Base-by-base conservation (phyloP, 2,113 vertebrate species). In the Rana temporaria region DNA sequence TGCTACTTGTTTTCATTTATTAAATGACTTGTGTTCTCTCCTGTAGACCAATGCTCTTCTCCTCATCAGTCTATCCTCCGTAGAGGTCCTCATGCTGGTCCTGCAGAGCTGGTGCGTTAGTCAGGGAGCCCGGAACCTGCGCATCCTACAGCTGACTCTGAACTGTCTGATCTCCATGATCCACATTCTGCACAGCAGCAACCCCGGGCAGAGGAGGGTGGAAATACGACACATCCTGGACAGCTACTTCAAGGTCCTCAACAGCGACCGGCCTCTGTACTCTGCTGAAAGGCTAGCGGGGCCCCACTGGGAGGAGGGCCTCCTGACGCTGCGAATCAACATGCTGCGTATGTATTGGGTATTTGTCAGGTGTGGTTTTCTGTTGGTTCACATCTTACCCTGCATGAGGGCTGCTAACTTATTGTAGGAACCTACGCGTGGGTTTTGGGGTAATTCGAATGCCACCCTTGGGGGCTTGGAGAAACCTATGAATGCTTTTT, bases 191-290 rank as follows among this genome's bases (percentile, higher is more conserved):
- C 97, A 99, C 52, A 77, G 91, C 84, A 94, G 96, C 91, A 96
- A 92, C 42, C 90, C 95, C 0, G 88, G 88, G 0, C 90, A 94
- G 48, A 90, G 97, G 6, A 93, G 92, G 15, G 89, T 96, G 32
- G 95, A 96, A 30, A 94, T 98, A 89, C 90, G 91, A 12, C 80
- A 87, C 0, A 91, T 98, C 63, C 93, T 99, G 42, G 95, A 96
- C 4, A 92, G 93, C 69, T 99, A 93, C 89, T 99, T 99, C 87
- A 92, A 91, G 79, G 90, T 98, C 69, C 95, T 99, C 68, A 99
- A 99, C 79, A 93, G 95, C 0, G 95, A 96, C 88, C 92, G 93
- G 5, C 94, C 93, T 0, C 52, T 14, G 57, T 87, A 19, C 84
- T 84, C 79, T 0, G 18, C 88, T 65, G 38, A 79, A 81, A 85